Percentiles rank a stretch among this genome's conserved stretches.
Conservation (phyloP, 2,888 invertebrate genomes). For the Eustalomyia histrio region DNA sequence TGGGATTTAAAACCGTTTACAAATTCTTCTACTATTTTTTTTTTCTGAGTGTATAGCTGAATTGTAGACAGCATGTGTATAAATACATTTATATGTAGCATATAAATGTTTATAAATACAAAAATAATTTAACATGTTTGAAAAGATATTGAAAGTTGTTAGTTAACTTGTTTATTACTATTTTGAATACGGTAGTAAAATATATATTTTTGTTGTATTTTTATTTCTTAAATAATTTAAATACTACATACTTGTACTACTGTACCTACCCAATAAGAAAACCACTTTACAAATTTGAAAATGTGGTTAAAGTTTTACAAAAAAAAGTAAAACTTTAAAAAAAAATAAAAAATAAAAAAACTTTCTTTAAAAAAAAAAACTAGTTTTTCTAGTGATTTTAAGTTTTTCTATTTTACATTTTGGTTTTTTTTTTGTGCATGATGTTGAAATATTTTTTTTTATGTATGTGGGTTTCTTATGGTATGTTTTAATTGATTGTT, state of each 20-base stretch:
- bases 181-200: slow-evolving; percentile 56
- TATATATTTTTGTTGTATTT: slow-evolving; percentile 15
- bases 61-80: no score
- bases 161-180: slow-evolving; percentile 44
- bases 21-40: no score
- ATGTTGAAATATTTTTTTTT: slow-evolving; percentile 60
- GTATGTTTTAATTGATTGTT: slow-evolving; percentile 63
- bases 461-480: slow-evolving; percentile 55
- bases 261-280: slow-evolving; percentile 28
- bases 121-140: background rate
- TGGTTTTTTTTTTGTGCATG: slow-evolving; percentile 14
- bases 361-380: slow-evolving; percentile 43
- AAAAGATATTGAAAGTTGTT: slow-evolving; percentile 60
- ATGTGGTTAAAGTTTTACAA: slow-evolving; percentile 55
- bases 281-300: slow-evolving; percentile 58
- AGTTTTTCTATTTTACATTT: background rate
- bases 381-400: slow-evolving; percentile 42
- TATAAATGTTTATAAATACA: no score
- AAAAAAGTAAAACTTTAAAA: slow-evolving; percentile 45
- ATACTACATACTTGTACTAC: slow-evolving; percentile 10
- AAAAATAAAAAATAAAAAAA: slow-evolving; percentile 8
- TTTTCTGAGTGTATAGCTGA: no score
- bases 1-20: no score
- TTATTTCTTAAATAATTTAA: slow-evolving; percentile 24
- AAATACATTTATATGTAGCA: no score